A percentile compares a stretch with the other conserved stretches of the same genome.
phyloP scores from a whole-genome alignment of 2,888 invertebrate species.

The Embidobia sp. region DNA sequence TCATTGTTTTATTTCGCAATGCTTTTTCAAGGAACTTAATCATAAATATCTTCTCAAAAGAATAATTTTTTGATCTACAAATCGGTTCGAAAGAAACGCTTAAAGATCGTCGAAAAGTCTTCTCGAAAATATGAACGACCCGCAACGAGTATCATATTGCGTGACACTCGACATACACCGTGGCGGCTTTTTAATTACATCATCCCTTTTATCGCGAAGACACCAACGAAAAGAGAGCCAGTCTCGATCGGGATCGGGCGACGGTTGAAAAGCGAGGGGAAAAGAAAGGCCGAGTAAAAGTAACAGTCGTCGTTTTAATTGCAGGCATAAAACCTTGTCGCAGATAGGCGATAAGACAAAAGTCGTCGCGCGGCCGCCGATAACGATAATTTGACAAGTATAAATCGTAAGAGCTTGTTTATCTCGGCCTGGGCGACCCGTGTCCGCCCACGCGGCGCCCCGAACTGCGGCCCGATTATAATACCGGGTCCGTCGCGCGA shows the following conservation, averaged over 20 bases:
- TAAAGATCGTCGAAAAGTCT: no score
- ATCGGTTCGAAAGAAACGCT: no score
- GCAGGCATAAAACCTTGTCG: slow-evolving; percentile 42
- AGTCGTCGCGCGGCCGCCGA: no score
- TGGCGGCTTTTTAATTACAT: no score
- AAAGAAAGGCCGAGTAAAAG: slow-evolving; percentile 54
- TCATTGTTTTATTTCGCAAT: neutral
- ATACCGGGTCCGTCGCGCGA: neutral
- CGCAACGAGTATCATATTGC: no score
- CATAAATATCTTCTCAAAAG: slow-evolving; percentile 13
- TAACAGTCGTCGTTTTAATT: slow-evolving; percentile 54
- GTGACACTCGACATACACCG: no score
- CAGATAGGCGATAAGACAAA: slow-evolving; percentile 55
- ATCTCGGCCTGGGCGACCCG: slow-evolving; percentile 12
- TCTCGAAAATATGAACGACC: no score
- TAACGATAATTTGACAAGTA: slow-evolving; percentile 57
- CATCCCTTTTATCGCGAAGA: no score
- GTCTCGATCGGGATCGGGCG: no score
- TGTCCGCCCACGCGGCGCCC: slow-evolving; percentile 23
- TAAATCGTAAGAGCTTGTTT: slow-evolving; percentile 45
- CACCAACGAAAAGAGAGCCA: no score
- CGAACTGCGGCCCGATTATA: slow-evolving; percentile 19
- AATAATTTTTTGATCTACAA: no score
- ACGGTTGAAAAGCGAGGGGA: no score
- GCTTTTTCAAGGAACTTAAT: neutral